A percentile compares a stretch with the other conserved stretches of the same genome.
Evolutionary conservation across 2,113 vertebrate genomes (phyloP).

Genomic region (Morone chrysops): DNA sequence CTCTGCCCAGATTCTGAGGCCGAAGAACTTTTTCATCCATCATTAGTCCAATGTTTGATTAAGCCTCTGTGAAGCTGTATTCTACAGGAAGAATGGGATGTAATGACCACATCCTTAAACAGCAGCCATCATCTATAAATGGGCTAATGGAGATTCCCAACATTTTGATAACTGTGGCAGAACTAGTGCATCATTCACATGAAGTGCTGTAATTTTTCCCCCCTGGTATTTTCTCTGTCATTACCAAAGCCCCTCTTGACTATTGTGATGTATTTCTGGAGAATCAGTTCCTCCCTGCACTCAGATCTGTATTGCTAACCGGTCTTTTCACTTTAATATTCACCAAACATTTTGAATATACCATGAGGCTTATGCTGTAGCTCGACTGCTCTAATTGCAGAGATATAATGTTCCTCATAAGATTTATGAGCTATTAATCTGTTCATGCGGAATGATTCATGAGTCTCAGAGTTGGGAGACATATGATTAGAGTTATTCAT

Average conservation of each 20-base stretch:
- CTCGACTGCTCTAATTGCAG: constrained; percentile 73
- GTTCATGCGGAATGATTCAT: constrained; percentile 77
- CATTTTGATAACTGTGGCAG: constrained; percentile 65
- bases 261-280: constrained; percentile 50
- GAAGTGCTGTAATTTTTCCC: constrained; percentile 50
- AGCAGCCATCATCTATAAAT: constrained; percentile 52
- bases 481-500: constrained; percentile 79
- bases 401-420: constrained; percentile 76
- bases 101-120: constrained; percentile 64
- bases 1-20: constrained; percentile 18
- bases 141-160: constrained; percentile 52
- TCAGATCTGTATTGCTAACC: constrained; percentile 58
- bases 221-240: constrained; percentile 60
- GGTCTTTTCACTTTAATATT: constrained; percentile 71
- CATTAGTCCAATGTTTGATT: constrained; percentile 28
- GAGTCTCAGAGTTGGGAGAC: constrained; percentile 74
- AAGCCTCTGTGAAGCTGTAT: constrained; percentile 21
- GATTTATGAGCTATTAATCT: constrained; percentile 82
- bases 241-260: constrained; percentile 46
- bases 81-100: constrained; percentile 22
- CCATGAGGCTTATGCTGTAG: constrained; percentile 75
- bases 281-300: constrained; percentile 24
- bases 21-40: constrained; percentile 7
- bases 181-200: constrained; percentile 58
- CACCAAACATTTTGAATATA: constrained; percentile 82